Conservation (phyloP, 2,888 invertebrate species). For the Trichogramma dendrolimi region DNA sequence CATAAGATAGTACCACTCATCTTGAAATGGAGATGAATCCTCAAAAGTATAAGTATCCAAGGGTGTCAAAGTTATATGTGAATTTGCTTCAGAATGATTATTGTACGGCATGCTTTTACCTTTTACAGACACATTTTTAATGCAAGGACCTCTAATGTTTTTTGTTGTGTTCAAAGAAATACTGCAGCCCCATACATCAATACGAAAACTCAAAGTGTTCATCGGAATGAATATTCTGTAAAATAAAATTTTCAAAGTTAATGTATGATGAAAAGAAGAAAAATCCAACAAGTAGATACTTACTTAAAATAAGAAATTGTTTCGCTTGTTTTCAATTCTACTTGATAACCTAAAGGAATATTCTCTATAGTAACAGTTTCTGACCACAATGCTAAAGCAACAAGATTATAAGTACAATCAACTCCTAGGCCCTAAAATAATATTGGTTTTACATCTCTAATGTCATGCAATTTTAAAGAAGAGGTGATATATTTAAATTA, state of each 20-base stretch:
- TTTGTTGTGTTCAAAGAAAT: constrained; percentile 40
- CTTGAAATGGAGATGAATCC: constrained; percentile 51
- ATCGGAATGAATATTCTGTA: constrained; percentile 53
- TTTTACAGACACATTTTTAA: constrained; percentile 47
- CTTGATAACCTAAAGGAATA: constrained; percentile 48
- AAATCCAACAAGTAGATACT: constrained; percentile 14
- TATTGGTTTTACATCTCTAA: background rate
- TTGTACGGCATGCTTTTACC: constrained; percentile 49
- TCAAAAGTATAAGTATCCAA: constrained; percentile 45
- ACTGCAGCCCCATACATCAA: constrained; percentile 50
- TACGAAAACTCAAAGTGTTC: constrained; percentile 50
- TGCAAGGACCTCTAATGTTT: constrained; percentile 41
- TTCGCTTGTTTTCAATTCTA: constrained; percentile 46
- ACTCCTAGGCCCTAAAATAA: constrained; percentile 51
- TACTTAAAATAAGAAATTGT: constrained; percentile 54
- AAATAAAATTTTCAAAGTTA: constrained; percentile 1
- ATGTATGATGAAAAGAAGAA: background rate
- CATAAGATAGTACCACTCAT: constrained; percentile 54
- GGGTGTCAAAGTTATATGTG: constrained; percentile 41
- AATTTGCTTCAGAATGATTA: constrained; percentile 38
- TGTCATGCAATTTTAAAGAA: constrained; percentile 4
- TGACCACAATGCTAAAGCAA: constrained; percentile 54
- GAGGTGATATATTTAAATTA: constrained; percentile 27
- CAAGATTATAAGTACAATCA: constrained; percentile 54
- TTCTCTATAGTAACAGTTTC: constrained; percentile 49